Base-by-base conservation (phyloP, 2,797 vertebrate species). In the Rhincodon typus region DNA sequence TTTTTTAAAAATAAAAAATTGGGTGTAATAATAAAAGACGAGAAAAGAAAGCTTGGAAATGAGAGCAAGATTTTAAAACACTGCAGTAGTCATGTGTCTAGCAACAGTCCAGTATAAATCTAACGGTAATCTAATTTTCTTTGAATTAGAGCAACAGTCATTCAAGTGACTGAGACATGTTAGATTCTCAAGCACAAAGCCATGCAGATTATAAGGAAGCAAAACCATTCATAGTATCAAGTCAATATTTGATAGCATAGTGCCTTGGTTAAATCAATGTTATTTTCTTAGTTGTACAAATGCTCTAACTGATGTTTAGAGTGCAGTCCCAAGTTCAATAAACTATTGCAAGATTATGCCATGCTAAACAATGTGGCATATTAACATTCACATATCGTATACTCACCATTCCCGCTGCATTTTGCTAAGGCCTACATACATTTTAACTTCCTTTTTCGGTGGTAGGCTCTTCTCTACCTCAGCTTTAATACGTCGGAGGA, bases 361-460 rank as follows among this genome's bases (percentile, higher is more conserved):
- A 50, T 30, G 13, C 69, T 74, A 50, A 69, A 74, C 42, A 50
- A 72, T 94, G 69, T 25, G 34, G 30, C n/a, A 69, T 70, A 69
- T 69, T 38, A 74, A 72, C 15, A 94, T 21, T 87, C 84, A 21
- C 25, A 95, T 30, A 30, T 95, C 57, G 94, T 10, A 57, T 96
- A 96, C 98, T 97, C 97, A 99, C 99, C 99, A 99, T 97, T 99
- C 99, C 96, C 99, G 98, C 84, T 99, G 99, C 99, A 99, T 99
- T 97, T 99, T 99, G 97, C 99, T 99, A 96, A 99, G 98, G 79
- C 99, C 99, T 79, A 99, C 98, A 6, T 99, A 99, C 96, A 99
- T 99, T 98, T 99, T 99, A 67, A 99, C 98, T 97, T 99, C 99
- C 96, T 99, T 99, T 96, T 99, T 99, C 0, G 99, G 99, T 30